Conservation (phyloP, 2,113 vertebrate species). For the Apus apus region DNA sequence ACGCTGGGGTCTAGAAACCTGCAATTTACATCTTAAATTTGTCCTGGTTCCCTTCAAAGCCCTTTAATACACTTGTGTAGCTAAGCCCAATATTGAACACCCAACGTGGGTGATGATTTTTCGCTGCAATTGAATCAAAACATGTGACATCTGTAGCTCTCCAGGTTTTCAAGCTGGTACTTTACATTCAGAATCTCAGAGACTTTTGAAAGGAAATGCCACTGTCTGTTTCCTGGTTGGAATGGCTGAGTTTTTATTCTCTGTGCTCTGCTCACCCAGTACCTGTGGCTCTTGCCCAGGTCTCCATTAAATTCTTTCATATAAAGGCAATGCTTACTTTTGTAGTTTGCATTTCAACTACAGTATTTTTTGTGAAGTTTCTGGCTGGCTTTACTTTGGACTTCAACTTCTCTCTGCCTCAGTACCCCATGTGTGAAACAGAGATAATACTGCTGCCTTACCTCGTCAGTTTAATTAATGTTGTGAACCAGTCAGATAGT, state of each 20-base stretch:
- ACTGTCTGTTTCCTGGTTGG: neutral
- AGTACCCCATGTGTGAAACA: neutral
- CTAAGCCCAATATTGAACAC: accelerated
- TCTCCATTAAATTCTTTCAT: neutral
- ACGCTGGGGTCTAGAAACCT: neutral
- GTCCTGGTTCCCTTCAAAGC: neutral
- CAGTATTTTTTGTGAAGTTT: neutral
- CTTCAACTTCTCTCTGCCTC: neutral
- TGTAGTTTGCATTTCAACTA: neutral
- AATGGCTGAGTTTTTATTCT: neutral
- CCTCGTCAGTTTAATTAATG: constrained; percentile 65
- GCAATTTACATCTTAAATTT: neutral
- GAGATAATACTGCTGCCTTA: constrained; percentile 49
- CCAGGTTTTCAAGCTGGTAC: neutral
- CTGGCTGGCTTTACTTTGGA: neutral
- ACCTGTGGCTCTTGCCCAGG: neutral
- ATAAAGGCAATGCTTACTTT: neutral
- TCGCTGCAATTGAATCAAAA: neutral
- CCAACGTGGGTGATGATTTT: accelerated
- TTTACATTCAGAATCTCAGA: neutral
- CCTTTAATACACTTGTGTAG: accelerated
- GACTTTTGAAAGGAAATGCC: neutral
- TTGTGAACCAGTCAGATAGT: constrained; percentile 18
- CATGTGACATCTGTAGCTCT: neutral
- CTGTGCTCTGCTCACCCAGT: neutral